These are phyloP conservation scores for Rynchops niger DNA, from an alignment of 2,113 vertebrate genomes.

Conservation along the genomic window DNA sequence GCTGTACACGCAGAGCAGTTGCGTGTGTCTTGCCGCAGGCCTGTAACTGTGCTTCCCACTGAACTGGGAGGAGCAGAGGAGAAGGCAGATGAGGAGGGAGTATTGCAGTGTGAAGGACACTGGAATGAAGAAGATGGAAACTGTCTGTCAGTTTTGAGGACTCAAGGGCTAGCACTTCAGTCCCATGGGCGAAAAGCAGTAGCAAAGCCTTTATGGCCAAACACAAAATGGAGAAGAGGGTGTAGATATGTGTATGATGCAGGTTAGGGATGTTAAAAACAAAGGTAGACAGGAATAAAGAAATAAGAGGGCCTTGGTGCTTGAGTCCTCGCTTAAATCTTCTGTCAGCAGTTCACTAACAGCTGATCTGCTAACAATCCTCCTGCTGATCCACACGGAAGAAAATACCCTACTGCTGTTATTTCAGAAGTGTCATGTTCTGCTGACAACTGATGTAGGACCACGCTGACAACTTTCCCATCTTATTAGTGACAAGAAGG, in stretches of 20 bases:
- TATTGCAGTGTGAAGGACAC: background rate
- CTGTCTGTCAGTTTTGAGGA: background rate
- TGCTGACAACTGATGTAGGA: background rate
- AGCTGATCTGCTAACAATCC: background rate
- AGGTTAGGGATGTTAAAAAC: background rate
- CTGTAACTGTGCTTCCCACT: background rate
- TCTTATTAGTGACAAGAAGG: background rate
- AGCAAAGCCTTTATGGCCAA: background rate
- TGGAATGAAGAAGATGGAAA: background rate
- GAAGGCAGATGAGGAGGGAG: background rate
- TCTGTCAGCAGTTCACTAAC: background rate
- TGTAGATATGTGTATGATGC: background rate
- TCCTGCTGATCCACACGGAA: background rate
- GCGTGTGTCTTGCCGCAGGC: accelerated
- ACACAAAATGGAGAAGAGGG: background rate
- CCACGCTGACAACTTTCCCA: background rate
- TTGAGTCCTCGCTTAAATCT: background rate
- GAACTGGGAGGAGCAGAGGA: background rate
- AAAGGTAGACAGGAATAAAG: background rate
- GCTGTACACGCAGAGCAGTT: background rate
- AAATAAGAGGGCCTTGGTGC: background rate
- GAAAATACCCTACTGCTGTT: background rate
- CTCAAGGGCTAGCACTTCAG: background rate
- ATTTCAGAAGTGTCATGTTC: background rate
- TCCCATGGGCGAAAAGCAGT: background rate